Evolutionary conservation across 2,797 vertebrate genomes (phyloP), one percentile per base, ranked within the genome.

Genomic region (Distichodus sexfasciatus): DNA sequence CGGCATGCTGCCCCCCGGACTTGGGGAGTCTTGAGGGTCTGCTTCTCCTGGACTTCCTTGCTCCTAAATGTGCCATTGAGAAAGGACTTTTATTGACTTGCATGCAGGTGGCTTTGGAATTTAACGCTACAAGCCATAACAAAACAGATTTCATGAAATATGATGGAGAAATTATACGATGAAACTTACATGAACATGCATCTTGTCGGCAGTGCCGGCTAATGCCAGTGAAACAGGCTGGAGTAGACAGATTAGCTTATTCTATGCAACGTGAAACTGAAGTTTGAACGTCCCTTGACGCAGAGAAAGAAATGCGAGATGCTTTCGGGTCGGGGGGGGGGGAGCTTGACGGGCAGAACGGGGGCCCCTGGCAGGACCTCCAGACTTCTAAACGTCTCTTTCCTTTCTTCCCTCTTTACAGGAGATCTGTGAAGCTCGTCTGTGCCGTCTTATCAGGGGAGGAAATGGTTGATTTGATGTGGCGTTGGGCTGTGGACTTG

Each of bases 391-490:
- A 76, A 78, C 48, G 83, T 82, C 71, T 81, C 74, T 76, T 76
- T 79, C 80, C 76, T 79, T 44, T 21, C 4, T 17, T 79, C 86
- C 76, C 81, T 81, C 81, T 75, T 78, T 44, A 64, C 72, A 51
- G 50, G 63, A 80, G 66, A 79, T 88, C 87, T 90, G 86, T 87
- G 86, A 91, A 87, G 76, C 81, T 87, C 86, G 75, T 84, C 81
- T 81, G 58, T 74, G 73, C 69, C 73, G 81, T 81, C 81, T 85
- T 85, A 84, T 87, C 78, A 83, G 75, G 65, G 63, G 71, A 91
- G 85, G 89, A 90, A 91, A 89, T 73, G 84, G 71, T 84, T 3
- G 43, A 87, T 88, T 89, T 86, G 86, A 90, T 90, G 79, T 87
- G 87, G 86, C 46, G 6, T 77, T 83, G 81, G 84, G 76, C 77